Evolutionary conservation across 1,140 invertebrate species (phyloP).

Genomic region (Polyergus mexicanus): DNA sequence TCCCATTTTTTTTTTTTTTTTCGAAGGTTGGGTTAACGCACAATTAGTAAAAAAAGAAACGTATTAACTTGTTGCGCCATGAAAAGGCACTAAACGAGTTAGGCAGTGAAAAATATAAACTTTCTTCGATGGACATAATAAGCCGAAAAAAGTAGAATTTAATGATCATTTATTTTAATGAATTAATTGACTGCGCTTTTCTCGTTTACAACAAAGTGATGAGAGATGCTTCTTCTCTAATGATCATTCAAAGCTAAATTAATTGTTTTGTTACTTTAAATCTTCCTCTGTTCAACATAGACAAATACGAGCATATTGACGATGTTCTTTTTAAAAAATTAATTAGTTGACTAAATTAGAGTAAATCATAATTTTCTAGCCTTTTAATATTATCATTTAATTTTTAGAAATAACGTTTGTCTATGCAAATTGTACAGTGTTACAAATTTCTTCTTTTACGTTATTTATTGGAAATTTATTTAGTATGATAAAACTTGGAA

Average conservation of each 20-base stretch:
- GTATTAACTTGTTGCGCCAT: slow-evolving; percentile 46
- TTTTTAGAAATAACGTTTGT: neutral
- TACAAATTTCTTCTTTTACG: neutral
- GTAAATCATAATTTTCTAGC: neutral
- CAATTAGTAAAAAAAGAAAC: slow-evolving; percentile 8
- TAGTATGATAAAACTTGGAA: neutral
- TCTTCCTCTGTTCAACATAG: neutral
- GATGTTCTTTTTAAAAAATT: slow-evolving; percentile 6
- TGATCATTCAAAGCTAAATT: slow-evolving; percentile 20
- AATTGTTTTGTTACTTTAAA: slow-evolving; percentile 33
- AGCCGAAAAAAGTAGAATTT: slow-evolving; percentile 7
- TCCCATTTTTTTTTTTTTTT: slow-evolving; percentile 15
- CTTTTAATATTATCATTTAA: slow-evolving; percentile 41
- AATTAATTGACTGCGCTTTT: neutral
- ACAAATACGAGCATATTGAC: neutral
- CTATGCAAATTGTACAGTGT: neutral
- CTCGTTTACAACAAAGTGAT: neutral
- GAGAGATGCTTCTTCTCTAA: neutral
- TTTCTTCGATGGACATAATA: slow-evolving; percentile 6
- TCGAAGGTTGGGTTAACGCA: neutral
- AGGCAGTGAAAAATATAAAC: slow-evolving; percentile 13
- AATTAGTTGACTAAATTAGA: slow-evolving; percentile 57
- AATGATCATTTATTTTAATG: neutral
- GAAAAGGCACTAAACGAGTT: slow-evolving; percentile 2
- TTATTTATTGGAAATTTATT: neutral